Conservation (phyloP, 2,888 invertebrate species). For the Glomeris marginata region DNA sequence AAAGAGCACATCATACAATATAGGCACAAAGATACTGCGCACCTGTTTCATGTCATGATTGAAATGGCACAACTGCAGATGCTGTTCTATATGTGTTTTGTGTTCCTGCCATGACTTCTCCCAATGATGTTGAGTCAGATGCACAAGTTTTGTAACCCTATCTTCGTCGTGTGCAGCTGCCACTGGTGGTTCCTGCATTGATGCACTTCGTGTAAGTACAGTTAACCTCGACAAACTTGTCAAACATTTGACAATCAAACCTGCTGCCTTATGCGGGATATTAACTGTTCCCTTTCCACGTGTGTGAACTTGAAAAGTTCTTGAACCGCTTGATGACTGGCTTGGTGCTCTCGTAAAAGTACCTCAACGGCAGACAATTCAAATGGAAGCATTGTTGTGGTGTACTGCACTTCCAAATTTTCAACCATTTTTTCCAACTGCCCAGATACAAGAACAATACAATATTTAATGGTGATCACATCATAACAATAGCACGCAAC, state of each 20-base stretch:
- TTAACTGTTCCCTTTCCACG: slow-evolving; percentile 50
- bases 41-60: slow-evolving; percentile 44
- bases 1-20: background rate
- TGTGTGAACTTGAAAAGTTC: slow-evolving; percentile 49
- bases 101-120: slow-evolving; percentile 45
- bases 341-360: slow-evolving; percentile 44
- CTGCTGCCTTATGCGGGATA: slow-evolving; percentile 50
- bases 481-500: background rate
- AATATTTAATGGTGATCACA: background rate
- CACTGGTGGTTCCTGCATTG: slow-evolving; percentile 42
- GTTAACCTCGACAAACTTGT: slow-evolving; percentile 4
- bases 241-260: slow-evolving; percentile 21
- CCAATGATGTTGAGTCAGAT: slow-evolving; percentile 45
- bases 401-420: slow-evolving; percentile 37
- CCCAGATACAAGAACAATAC: slow-evolving; percentile 15
- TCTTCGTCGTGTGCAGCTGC: slow-evolving; percentile 52
- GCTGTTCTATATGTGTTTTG: slow-evolving; percentile 45
- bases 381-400: slow-evolving; percentile 30
- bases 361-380: slow-evolving; percentile 39
- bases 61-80: slow-evolving; percentile 47
- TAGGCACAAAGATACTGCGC: slow-evolving; percentile 5
- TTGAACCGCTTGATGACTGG: slow-evolving; percentile 44
- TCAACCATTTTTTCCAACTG: slow-evolving; percentile 46
- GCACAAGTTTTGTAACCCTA: slow-evolving; percentile 46
- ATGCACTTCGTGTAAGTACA: background rate